phyloP scores from a whole-genome alignment of 1,140 invertebrate genomes.

The Epicauta chinensis region DNA sequence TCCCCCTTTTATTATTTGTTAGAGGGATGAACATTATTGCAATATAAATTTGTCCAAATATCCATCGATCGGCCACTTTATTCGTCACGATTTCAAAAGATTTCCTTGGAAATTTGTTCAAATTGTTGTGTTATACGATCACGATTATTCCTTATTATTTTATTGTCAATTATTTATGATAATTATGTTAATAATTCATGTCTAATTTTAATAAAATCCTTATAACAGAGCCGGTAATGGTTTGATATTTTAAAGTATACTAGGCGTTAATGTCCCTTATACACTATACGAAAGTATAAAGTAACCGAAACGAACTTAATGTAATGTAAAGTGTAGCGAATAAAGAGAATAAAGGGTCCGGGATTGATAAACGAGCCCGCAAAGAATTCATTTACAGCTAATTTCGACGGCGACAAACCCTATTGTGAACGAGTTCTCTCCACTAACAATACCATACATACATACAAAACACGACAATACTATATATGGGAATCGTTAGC shows the following conservation, averaged over 20 bases:
- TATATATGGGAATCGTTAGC: slow-evolving; percentile 35
- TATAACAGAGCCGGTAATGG: slow-evolving; percentile 10
- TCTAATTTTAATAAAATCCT: not conserved
- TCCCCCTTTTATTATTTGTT: not conserved
- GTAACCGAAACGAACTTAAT: slow-evolving; percentile 17
- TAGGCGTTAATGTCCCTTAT: slow-evolving; percentile 7
- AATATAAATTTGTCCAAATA: too few species aligned
- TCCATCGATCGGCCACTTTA: too few species aligned
- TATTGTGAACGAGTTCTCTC: slow-evolving; percentile 32
- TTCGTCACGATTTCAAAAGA: too few species aligned
- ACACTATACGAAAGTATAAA: slow-evolving; percentile 3
- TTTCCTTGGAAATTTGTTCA: too few species aligned
- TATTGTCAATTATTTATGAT: too few species aligned
- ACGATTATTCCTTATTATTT: too few species aligned
- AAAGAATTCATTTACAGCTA: slow-evolving; percentile 39
- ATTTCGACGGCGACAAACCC: slow-evolving; percentile 39
- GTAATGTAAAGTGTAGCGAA: slow-evolving; percentile 18
- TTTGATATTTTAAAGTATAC: slow-evolving; percentile 1
- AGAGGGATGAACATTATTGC: too few species aligned
- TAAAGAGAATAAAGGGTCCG: slow-evolving; percentile 28
- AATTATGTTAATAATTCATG: too few species aligned
- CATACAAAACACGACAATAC: too few species aligned
- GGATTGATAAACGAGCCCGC: slow-evolving; percentile 37
- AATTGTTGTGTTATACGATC: too few species aligned
- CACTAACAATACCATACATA: not conserved